Base-by-base conservation (phyloP, 2,888 invertebrate species). In the Amphipyra berbera region DNA sequence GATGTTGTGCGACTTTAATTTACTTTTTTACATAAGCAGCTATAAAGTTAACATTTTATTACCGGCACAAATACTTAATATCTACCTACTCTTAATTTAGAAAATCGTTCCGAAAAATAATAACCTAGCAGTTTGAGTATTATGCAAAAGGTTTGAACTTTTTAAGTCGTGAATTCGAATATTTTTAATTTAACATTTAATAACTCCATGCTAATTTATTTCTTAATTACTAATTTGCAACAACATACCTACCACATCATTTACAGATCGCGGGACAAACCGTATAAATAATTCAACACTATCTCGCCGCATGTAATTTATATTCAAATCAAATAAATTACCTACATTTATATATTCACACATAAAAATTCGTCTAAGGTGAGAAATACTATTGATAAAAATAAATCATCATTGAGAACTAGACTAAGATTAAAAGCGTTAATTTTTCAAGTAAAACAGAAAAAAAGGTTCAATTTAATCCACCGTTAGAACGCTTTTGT, bases 301-400 rank as follows among this genome's bases (percentile, higher is more conserved):
- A 41, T 41, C 35, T 46, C 44, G 40, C 38, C 55, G 57, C 61
- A 44, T 47, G 10, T 42, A 52, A 62, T 73, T 70, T 65, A 57
- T 59, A 73, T 70, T 65, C 49, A 69, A 74, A 73, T 64, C 41
- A 38, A 41, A 69, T 73, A 63, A 68, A 73, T 74, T 49, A n/a
- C n/a, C n/a, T n/a, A 59, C 8, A 52, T 57, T 59, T 73, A 56
- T 73, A 56, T 56, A 53, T 61, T 57, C 41, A 62, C 35, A 50
- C 50, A 73, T 30, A 38, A 15, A 37, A 35, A 44, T 42, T 15
- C 21, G 8, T 46, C 14, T 10, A 21, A 68, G 48, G 40, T 56
- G 57, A 54, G 50, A 61, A 52, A 73, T 53, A 53, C 14, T 60
- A 42, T 49, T 46, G 35, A 45, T 68, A 38, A 42, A 59, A 62